Conservation (phyloP, 2,797 vertebrate species). For the Orestias chungarensis region DNA sequence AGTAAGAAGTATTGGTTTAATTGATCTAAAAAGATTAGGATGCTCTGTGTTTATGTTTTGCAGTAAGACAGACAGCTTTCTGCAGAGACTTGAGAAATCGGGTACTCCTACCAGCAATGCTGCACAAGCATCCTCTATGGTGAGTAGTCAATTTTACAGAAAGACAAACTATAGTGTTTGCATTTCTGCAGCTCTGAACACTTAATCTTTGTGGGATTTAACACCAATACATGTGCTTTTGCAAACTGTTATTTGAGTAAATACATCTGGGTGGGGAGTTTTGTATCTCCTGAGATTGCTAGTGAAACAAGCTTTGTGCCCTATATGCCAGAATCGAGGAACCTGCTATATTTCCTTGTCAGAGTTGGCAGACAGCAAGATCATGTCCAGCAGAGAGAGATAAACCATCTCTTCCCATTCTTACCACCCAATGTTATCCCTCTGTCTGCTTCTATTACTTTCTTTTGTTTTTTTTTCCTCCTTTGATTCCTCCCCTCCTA, state of each 20-base stretch:
- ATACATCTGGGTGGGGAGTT: constrained; percentile 47
- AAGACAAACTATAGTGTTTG: neutral
- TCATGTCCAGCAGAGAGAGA: constrained; percentile 20
- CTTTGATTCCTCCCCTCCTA: constrained; percentile 24
- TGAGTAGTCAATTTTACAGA: constrained; percentile 57
- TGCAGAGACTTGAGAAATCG: constrained; percentile 61
- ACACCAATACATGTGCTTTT: constrained; percentile 64
- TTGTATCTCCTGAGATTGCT: constrained; percentile 39
- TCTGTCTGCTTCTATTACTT: constrained; percentile 23
- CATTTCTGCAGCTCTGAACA: too few relatives aligned
- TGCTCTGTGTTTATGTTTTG: constrained; percentile 32
- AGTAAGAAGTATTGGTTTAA: too few relatives aligned
- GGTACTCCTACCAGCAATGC: constrained; percentile 36
- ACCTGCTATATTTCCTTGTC: constrained; percentile 56
- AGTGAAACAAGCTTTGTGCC: constrained; percentile 39
- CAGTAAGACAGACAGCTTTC: constrained; percentile 57
- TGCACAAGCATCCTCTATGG: constrained; percentile 60
- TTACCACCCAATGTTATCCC: constrained; percentile 15
- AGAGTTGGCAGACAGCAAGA: constrained; percentile 34
- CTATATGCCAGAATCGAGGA: neutral
- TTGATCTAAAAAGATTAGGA: constrained; percentile 1
- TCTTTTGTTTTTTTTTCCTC: constrained; percentile 18
- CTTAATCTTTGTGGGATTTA: constrained; percentile 52
- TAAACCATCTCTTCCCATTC: constrained; percentile 6
- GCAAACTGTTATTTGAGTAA: constrained; percentile 72